phyloP scores from a whole-genome alignment of 2,113 vertebrate species.

The Myrmophylax atrothorax region DNA sequence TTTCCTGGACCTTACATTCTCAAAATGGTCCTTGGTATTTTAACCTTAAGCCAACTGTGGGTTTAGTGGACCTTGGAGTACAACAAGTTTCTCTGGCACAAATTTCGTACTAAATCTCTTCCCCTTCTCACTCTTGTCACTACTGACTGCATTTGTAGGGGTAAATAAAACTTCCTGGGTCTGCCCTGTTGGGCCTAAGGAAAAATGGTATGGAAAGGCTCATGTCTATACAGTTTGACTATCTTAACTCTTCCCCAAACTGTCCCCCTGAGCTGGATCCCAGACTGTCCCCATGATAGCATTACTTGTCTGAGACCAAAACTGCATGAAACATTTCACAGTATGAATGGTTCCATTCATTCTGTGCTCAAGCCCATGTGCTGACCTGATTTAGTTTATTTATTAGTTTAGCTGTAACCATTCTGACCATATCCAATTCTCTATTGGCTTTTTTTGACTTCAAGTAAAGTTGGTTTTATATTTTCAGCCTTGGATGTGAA shows the following conservation, averaged over 20 bases:
- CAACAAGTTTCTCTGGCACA: background rate
- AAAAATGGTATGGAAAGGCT: background rate
- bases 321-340: background rate
- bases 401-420: background rate
- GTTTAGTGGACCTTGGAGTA: background rate
- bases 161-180: background rate
- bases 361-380: background rate
- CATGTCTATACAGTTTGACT: background rate
- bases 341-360: background rate
- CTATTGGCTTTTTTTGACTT: background rate
- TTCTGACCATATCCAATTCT: background rate
- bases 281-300: background rate
- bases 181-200: background rate
- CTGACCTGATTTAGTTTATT: background rate
- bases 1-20: background rate
- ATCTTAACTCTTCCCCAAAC: background rate
- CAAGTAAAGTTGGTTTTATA: background rate
- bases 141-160: background rate
- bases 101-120: background rate
- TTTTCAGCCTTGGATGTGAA: background rate
- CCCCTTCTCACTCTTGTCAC: background rate
- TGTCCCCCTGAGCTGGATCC: background rate
- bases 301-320: background rate
- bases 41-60: background rate
- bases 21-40: background rate